Evolutionary conservation across 1,140 invertebrate genomes (phyloP).

Genomic region (Panonychus citri): DNA sequence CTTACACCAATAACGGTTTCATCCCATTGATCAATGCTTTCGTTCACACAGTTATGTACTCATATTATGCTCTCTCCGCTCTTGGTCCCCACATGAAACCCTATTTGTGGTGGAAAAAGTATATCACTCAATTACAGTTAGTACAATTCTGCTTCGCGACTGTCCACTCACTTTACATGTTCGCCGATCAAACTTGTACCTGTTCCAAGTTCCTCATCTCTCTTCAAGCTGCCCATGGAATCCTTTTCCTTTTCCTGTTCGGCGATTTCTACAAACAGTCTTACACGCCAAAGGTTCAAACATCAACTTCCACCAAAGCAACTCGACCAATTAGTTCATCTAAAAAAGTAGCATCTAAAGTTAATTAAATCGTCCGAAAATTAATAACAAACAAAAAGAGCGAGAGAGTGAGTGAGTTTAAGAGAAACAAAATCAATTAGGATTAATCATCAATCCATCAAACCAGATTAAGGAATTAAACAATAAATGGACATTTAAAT

Average conservation of each 20-base stretch:
- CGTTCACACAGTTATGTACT: conserved; percentile 35
- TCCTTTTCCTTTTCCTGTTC: conserved; percentile 1
- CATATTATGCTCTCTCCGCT: conserved; percentile 27
- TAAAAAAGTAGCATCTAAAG: no score
- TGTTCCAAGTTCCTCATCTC: conserved; percentile 1
- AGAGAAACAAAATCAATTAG: no score
- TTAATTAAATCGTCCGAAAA: no score
- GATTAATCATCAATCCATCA: no score
- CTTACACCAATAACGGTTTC: conserved; percentile 2
- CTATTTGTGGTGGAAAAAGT: conserved; percentile 30
- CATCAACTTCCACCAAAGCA: no score
- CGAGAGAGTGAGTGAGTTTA: no score
- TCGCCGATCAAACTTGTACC: not conserved
- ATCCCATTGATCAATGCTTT: conserved; percentile 24
- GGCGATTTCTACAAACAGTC: not conserved
- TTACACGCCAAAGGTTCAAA: not conserved
- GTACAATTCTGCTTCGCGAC: conserved; percentile 13
- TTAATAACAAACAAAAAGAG: no score
- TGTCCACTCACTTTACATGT: conserved; percentile 4
- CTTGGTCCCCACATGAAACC: conserved; percentile 25
- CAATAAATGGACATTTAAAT: no score
- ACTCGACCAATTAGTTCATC: no score
- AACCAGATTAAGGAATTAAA: no score
- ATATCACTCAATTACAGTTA: conserved; percentile 28
- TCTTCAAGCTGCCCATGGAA: not conserved